A percentile compares a stretch with the other conserved stretches of the same genome.
These are phyloP conservation scores for Lagria hirta DNA, from an alignment of 2,888 invertebrate species.

Conservation along the genomic window DNA sequence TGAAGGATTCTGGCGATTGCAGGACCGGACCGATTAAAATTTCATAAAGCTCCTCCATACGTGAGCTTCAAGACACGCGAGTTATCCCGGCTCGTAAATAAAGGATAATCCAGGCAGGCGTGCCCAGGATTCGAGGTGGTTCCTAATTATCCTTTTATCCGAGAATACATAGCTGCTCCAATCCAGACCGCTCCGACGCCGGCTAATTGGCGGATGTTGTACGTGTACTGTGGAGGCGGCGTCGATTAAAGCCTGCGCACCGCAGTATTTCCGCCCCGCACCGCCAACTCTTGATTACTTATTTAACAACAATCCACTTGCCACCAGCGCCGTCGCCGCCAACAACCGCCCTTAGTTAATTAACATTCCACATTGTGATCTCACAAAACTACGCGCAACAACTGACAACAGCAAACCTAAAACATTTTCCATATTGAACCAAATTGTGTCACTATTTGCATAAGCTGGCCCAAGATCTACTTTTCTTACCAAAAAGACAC, in stretches of 20 bases:
- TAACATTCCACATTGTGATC: too few species aligned
- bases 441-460: too few species aligned
- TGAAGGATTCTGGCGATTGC: conserved; percentile 39
- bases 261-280: conserved; percentile 51
- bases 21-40: conserved; percentile 42
- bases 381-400: too few species aligned
- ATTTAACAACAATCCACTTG: conserved; percentile 21
- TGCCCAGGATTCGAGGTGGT: conserved; percentile 26
- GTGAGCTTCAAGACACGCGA: conserved; percentile 41
- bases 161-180: conserved; percentile 35
- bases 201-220: conserved; percentile 54
- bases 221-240: conserved; percentile 53
- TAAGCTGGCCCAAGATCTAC: too few species aligned
- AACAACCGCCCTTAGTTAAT: conserved; percentile 4
- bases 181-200: conserved; percentile 42
- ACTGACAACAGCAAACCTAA: too few species aligned
- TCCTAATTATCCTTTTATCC: conserved; percentile 27
- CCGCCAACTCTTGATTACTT: conserved; percentile 23
- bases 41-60: conserved; percentile 44
- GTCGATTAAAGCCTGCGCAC: conserved; percentile 50
- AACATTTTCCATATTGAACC: too few species aligned
- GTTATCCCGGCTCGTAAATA: conserved; percentile 39
- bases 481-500: too few species aligned
- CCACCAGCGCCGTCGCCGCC: conserved; percentile 5
- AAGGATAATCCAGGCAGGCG: conserved; percentile 25